Percentiles rank a stretch among this genome's conserved stretches.
These are phyloP conservation scores for Sebastes fasciatus DNA, from an alignment of 2,113 vertebrate species.

Conservation along the genomic window DNA sequence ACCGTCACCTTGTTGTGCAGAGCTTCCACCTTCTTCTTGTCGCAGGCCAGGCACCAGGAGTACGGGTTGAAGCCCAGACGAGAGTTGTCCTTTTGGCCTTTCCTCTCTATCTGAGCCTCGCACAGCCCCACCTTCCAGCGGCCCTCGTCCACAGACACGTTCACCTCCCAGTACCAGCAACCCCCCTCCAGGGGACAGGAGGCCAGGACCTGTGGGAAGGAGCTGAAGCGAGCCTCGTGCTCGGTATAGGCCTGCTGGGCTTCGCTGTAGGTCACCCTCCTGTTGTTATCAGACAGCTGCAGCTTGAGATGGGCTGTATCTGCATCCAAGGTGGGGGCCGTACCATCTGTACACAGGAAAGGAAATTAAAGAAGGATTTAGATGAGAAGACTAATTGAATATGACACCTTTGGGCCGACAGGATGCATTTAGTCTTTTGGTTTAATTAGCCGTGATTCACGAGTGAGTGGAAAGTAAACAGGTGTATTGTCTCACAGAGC, in stretches of 20 bases:
- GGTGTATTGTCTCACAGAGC: constrained; percentile 74
- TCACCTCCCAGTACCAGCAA: constrained; percentile 85
- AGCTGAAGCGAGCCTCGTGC: constrained; percentile 78
- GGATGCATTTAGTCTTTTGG: constrained; percentile 5
- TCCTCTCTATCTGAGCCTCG: constrained; percentile 82
- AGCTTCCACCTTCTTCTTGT: constrained; percentile 79
- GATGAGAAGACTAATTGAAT: constrained; percentile 7
- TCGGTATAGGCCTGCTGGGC: constrained; percentile 74
- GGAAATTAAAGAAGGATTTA: neutral
- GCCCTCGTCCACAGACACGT: constrained; percentile 75
- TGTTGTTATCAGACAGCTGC: constrained; percentile 78
- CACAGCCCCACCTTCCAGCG: constrained; percentile 86
- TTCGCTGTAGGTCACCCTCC: constrained; percentile 77
- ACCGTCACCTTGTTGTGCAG: constrained; percentile 77
- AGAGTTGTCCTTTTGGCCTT: constrained; percentile 80
- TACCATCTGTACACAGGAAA: constrained; percentile 77
- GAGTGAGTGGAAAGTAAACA: neutral
- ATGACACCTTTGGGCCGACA: neutral
- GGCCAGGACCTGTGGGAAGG: constrained; percentile 84
- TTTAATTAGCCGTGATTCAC: constrained; percentile 26
- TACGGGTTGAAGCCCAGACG: constrained; percentile 83
- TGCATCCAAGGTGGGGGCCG: constrained; percentile 74
- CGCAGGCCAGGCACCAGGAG: constrained; percentile 85
- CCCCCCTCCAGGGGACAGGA: constrained; percentile 56
- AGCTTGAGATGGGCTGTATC: constrained; percentile 84